Evolutionary conservation across 2,113 vertebrate species (phyloP), one percentile per base, ranked within the genome.

Genomic region (Brachionichthys hirsutus): DNA sequence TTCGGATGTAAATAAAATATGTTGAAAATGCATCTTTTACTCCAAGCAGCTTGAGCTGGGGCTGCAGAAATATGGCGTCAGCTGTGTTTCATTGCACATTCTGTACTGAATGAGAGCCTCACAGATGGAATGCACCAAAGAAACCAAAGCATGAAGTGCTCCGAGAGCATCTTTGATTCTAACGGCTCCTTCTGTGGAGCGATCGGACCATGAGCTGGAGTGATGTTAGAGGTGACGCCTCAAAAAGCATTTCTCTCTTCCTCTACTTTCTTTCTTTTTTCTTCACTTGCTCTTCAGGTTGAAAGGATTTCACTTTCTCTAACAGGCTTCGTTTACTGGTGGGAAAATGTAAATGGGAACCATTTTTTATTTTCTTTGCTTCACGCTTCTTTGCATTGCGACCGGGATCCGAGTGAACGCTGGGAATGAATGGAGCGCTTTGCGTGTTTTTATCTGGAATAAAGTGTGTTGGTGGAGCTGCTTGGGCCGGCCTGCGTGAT

Each of bases 1-100:
- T 60, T 53, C 50, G 14, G 51, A 41, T 66, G 49, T 82, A 67
- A 81, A 82, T 84, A 81, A 83, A 81, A 76, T 57, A 78, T 82
- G 61, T 77, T 58, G 60, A 22, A 69, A 63, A 63, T 78, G 52
- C 51, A 77, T 70, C 77, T 78, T 82, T 77, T n/a, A 52, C 45
- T 63, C 40, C 2, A 1, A 40, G 35, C 19, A 12, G 40, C 67
- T 30, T 30, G 53, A 72, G 76, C 63, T 70, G 78, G 75, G 51
- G 56, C 57, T 19, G 73, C 73, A 72, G 57, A 69, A 78, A 70
- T 57, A 14, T 47, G 73, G 48, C 49, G 53, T 30, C 22, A 22
- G 46, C 30, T 4, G 36, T 16, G 30, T 62, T 70, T 80, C 49
- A 43, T 64, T 73, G 62, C 56, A 54, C 55, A 63, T 64, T 72